Evolutionary conservation across 2,113 vertebrate species (phyloP), one percentile per base, ranked within the genome.

Genomic region (Hymenochirus boettgeri): DNA sequence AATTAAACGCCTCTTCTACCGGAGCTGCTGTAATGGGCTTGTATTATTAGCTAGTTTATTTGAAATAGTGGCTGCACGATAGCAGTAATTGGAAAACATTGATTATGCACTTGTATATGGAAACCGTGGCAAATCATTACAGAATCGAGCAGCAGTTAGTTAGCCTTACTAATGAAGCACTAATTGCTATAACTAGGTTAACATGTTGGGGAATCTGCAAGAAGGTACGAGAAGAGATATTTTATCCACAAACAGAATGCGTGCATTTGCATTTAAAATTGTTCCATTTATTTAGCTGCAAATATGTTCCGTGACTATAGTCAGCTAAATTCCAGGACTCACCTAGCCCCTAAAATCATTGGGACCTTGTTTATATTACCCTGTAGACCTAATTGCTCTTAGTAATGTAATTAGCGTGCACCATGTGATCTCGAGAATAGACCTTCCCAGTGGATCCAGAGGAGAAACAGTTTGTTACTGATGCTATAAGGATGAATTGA

Each of bases 161-260:
- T 97, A 98, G 96, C 94, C 93, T 94, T 93, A 93, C 95, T 98
- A 97, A 99, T 99, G 96, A 97, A 95, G 91, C 94, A 95, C 95
- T 98, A 99, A 98, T 97, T 98, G 91, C 92, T 88, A 86, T 98
- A 96, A 97, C 93, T 96, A 94, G 94, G 93, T 97, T 98, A 99
- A 95, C 93, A 96, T 90, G 95, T 95, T 99, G 92, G 92, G 89
- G 91, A 95, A 96, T 92, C 90, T 92, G 92, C 87, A 89, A 88
- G 90, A 91, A 92, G 81, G 90, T 88, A 83, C 85, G 91, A 80
- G 79, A 79, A 77, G 69, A 76, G 75, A 83, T 80, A 80, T 80
- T 78, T 80, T 81, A 79, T 76, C 60, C 76, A 33, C 79, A 72
- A 73, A 62, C 65, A 61, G 10, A 75, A 71, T 80, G 75, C 24